Percentiles rank a stretch among this genome's conserved stretches.
Evolutionary conservation across 1,140 invertebrate species (phyloP).

Genomic region (Drosophila pectinifera): DNA sequence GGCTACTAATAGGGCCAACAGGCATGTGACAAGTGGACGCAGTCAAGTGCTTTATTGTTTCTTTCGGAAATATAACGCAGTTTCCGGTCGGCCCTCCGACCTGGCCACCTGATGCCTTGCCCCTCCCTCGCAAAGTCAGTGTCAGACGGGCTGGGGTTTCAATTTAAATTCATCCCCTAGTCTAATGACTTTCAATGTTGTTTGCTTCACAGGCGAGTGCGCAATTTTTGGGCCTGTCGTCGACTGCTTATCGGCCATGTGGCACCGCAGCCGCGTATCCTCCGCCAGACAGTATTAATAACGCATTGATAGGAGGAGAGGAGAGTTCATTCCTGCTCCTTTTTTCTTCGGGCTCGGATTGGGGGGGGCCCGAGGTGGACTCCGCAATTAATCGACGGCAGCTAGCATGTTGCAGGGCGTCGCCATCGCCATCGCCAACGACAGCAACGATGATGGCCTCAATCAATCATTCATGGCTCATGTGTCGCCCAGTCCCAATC

Average conservation of each 20-base stretch:
- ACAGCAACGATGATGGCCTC: constrained; percentile 66
- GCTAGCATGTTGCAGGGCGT: constrained; percentile 62
- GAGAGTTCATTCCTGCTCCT: constrained; percentile 17
- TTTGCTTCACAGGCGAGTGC: constrained; percentile 77
- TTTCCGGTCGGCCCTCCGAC: constrained; percentile 1
- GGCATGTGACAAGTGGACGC: constrained; percentile 4
- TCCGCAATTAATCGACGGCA: constrained; percentile 73
- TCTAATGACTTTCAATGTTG: constrained; percentile 81
- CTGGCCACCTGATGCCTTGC: constrained; percentile 49
- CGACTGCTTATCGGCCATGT: constrained; percentile 74
- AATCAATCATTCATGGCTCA: constrained; percentile 80
- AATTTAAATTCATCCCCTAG: constrained; percentile 78
- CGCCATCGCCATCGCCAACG: constrained; percentile 40
- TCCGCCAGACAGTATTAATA: constrained; percentile 52
- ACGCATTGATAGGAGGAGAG: constrained; percentile 47
- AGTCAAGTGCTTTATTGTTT: constrained; percentile 23
- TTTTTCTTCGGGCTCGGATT: constrained; percentile 1
- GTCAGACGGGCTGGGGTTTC: constrained; percentile 25
- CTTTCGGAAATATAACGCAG: constrained; percentile 42
- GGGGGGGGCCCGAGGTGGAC: constrained; percentile 10
- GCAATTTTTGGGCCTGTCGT: constrained; percentile 63
- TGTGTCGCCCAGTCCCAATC: constrained; percentile 51
- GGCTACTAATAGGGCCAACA: constrained; percentile 38
- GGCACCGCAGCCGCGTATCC: constrained; percentile 39
- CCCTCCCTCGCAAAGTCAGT: constrained; percentile 22